Base-by-base conservation (phyloP, 2,797 vertebrate species). In the Galagoides demidoff region DNA sequence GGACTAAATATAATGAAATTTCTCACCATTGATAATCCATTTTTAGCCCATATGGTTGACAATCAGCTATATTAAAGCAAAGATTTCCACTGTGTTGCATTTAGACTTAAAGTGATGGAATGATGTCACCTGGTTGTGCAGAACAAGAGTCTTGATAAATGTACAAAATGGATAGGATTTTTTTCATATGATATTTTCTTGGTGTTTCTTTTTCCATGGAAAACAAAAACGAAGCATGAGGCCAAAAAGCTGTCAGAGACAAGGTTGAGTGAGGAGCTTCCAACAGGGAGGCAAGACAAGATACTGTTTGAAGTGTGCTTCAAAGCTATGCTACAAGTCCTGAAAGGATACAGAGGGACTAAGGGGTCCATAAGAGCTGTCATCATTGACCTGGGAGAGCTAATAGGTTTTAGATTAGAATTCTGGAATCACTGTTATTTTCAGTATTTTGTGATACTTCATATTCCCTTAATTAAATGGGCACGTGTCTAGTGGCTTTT, bases 381-480 rank as follows among this genome's bases (percentile, higher is more conserved):
- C 89, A 77, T 93, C 93, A 17, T 2, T 71, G 68, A 92, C 6
- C 81, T 57, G n/a, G 79, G 94, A 82, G 43, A 93, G 59, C 92
- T 68, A 86, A 94, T 37, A 92, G 70, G 29, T 90, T 92, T 95
- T 73, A 94, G 45, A 39, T 73, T 86, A 84, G 78, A 95, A 89
- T 90, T 90, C 66, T 89, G 88, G 96, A 79, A 61, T 91, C n/a
- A 39, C 13, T 70, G 70, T 77, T 37, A 52, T 95, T 84, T 93
- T 93, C 16, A 89, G 55, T 82, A 86, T 86, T 92, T 93, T 25
- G 29, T 43, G 37, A 55, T 89, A 70, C 77, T 95, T 90, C 66
- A 25, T 89, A 94, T 90, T 89, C 66, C 14, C 57, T 89, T 89
- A 78, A 91, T 92, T 81, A 92, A 92, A 71, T 85, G 55, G 17